Evolutionary conservation across 2,888 invertebrate genomes (phyloP).

Genomic region (Andrena camellia): DNA sequence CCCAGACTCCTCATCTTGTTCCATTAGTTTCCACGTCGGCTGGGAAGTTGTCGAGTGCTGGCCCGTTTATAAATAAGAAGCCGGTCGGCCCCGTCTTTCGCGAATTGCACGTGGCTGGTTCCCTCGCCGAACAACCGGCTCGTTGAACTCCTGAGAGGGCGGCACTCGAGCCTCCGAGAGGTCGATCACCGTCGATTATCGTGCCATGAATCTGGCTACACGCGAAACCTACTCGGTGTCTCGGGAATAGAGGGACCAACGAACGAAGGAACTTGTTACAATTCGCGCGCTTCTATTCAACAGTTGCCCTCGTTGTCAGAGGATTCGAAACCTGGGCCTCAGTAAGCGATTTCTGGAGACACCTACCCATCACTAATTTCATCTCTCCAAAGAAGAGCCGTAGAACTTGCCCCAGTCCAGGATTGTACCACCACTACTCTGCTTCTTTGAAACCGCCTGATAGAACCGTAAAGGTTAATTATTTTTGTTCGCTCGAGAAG

Average conservation of each 20-base stretch:
- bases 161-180: slow-evolving; percentile 72
- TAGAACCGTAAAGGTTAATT: slow-evolving; percentile 1
- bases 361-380: too few species aligned
- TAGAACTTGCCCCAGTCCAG: too few species aligned
- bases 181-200: slow-evolving; percentile 76
- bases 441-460: too few species aligned
- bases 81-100: slow-evolving; percentile 65
- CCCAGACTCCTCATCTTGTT: slow-evolving; percentile 28
- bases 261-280: not conserved
- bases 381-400: too few species aligned
- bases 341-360: not conserved
- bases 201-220: slow-evolving; percentile 65
- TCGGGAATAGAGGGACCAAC: slow-evolving; percentile 13
- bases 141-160: slow-evolving; percentile 74
- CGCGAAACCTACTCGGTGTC: slow-evolving; percentile 70
- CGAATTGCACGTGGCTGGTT: slow-evolving; percentile 73
- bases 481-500: not conserved
- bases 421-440: too few species aligned
- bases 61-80: slow-evolving; percentile 72
- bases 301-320: not conserved
- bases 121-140: slow-evolving; percentile 72
- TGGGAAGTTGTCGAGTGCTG: slow-evolving; percentile 63
- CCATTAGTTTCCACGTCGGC: slow-evolving; percentile 61
- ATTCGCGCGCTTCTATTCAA: not conserved
- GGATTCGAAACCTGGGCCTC: too few species aligned